Evolutionary conservation across 2,797 vertebrate species (phyloP), one percentile per base, ranked within the genome.

Genomic region (Enteromius unitaeniatus): DNA sequence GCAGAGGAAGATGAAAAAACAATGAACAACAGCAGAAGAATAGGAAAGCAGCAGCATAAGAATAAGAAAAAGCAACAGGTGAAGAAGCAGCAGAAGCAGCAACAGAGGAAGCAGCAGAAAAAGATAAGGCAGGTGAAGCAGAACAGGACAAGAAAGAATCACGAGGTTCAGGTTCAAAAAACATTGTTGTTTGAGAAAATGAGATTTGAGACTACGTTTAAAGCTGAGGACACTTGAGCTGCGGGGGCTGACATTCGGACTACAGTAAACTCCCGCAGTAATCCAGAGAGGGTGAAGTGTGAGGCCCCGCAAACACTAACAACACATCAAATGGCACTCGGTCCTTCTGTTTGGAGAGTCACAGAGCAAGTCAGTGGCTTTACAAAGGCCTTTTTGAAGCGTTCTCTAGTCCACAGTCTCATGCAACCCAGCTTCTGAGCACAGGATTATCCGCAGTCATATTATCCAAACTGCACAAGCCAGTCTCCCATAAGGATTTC

Each of bases 401-500:
- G 1, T 79, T 68, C 74, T 84, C 74, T 58, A 37, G 68, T 45
- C 70, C 79, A 69, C 42, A 60, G 55, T 80, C 55, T 79, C 64
- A 77, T 81, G 70, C 82, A 78, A 82, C 64, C 79, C 75, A 64
- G 78, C 8, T 80, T 81, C 68, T 79, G 88, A 88, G 75, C 78
- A 11, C 47, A 7, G 79, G 81, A 85, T 88, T 85, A 88, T 85
- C 84, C 79, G 0, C 21, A 81, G 55, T 87, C 79, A 84, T 84
- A 84, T 85, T 79, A 80, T 49, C 62, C 79, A 58, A 78, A 83
- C 80, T 26, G 72, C 81, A n/a, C 79, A 81, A 88, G 83, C 86
- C 82, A 64, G 51, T 45, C 73, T 84, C 83, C 85, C 82, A 76
- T 83, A 80, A 79, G 73, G 77, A 82, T 58, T 58, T 77, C 81